These are phyloP conservation scores for Drosophila bifasciata DNA, from an alignment of 1,140 invertebrate genomes.

Conservation along the genomic window DNA sequence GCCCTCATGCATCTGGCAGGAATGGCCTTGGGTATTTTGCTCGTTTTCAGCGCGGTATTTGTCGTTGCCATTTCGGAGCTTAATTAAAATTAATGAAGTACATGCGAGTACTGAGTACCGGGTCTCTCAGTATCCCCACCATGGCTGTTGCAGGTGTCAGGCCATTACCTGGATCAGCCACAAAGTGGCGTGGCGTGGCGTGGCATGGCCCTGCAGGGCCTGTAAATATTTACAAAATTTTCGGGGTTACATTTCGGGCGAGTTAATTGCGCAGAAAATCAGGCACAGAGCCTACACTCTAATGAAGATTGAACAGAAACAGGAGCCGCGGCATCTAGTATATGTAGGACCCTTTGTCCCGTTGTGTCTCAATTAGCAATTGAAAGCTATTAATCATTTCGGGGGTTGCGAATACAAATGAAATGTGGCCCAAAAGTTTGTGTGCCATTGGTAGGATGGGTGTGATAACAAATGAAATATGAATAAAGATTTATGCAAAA, in stretches of 20 bases:
- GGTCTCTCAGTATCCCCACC: conserved; percentile 50
- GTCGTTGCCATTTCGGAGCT: conserved; percentile 62
- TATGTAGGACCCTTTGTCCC: no score
- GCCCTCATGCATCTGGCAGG: neutral
- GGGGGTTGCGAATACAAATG: conserved; percentile 17
- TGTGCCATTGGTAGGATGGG: no score
- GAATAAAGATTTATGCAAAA: conserved; percentile 26
- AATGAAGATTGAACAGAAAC: conserved; percentile 18
- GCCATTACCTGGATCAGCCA: conserved; percentile 35
- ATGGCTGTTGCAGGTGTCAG: conserved; percentile 53
- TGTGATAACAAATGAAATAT: conserved; percentile 42
- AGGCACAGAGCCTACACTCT: conserved; percentile 2
- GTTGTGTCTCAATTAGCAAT: conserved; percentile 15
- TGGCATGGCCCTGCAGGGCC: conserved; percentile 21
- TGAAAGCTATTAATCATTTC: conserved; percentile 26
- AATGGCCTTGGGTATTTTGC: neutral
- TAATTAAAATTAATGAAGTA: conserved; percentile 81
- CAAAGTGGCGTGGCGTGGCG: neutral
- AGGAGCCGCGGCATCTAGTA: neutral
- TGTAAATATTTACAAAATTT: conserved; percentile 67
- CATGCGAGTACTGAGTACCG: conserved; percentile 21
- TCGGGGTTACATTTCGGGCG: conserved; percentile 64
- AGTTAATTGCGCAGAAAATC: conserved; percentile 64
- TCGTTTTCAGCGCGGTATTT: conserved; percentile 54
- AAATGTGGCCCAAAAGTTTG: conserved; percentile 15